phyloP scores from a whole-genome alignment of 2,113 vertebrate genomes.

The Siniperca knerii region DNA sequence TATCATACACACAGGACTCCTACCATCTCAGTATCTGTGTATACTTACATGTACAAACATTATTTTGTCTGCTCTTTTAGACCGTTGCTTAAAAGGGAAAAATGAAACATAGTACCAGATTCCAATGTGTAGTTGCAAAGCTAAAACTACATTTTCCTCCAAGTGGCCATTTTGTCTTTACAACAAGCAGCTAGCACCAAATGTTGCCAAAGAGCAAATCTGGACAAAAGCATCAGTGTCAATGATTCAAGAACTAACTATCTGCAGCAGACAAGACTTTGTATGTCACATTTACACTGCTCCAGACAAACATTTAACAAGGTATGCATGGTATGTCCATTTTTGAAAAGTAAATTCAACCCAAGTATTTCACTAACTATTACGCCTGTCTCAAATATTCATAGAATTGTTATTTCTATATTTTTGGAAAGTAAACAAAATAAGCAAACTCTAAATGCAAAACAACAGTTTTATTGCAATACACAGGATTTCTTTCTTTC shows the following conservation, averaged over 20 bases:
- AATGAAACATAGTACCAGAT: not conserved
- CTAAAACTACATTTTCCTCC: constrained; percentile 15
- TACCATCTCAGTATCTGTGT: not conserved
- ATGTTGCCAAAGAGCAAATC: constrained; percentile 32
- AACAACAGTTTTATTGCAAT: constrained; percentile 89
- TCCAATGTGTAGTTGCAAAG: not conserved
- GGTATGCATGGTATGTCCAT: not conserved
- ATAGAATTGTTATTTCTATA: not conserved
- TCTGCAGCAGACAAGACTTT: constrained; percentile 7
- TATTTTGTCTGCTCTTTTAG: not conserved
- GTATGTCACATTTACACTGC: not conserved
- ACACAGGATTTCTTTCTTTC: constrained; percentile 76
- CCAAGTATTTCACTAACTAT: not conserved
- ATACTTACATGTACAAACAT: not conserved
- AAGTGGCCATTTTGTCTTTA: constrained; percentile 13
- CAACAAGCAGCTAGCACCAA: constrained; percentile 5
- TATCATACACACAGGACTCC: not conserved
- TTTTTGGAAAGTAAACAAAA: constrained; percentile 22
- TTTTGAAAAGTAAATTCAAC: not conserved
- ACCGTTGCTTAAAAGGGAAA: not conserved
- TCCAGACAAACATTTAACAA: constrained; percentile 7
- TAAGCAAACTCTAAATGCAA: constrained; percentile 74
- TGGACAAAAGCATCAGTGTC: constrained; percentile 55
- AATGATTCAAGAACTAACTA: constrained; percentile 2
- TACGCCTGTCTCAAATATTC: not conserved